Base-by-base conservation (phyloP, 2,888 invertebrate species). In the Drosophila mayaguana region DNA sequence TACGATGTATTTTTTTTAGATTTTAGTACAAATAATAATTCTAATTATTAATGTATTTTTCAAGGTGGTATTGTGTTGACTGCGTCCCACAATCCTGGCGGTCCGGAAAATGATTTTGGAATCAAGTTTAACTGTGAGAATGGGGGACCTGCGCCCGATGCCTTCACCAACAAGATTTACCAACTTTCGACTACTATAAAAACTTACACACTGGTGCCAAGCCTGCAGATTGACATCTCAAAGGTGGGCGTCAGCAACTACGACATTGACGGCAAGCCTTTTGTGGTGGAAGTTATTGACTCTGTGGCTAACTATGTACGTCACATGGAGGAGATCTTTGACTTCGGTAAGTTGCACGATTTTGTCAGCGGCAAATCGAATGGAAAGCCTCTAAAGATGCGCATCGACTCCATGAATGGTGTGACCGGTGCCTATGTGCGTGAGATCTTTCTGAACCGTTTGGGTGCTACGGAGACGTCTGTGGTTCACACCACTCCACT, bases 71-170 rank as follows among this genome's bases (percentile, higher is more conserved):
- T 99, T 82, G 97, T 99, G 45, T 94, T 99, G 46, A 99, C 99
- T 0, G 99, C 99, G 0, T 98, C 98, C 18, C 99, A 99, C 93
- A 99, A 99, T 93, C 99, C 99, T 1, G 99, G 99, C 61, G 99
- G 99, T 40, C 97, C 98, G 9, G 95, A 98, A 91, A 97, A 97
- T 78, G 99, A 99, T 93, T 99, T 99, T 92, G 99, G 99, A 57
- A 99, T 99, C 89, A 99, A 99, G 93, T 99, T 97, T 93, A 99
- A 99, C 94, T 97, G 96, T 83, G 95, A 97, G 72, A 99, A 99
- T 93, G 99, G 99, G 61, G 99, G 98, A 0, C 99, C 99, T 0
- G 99, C 99, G 1, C 98, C 99, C 0, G 98, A 98, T 91, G 93
- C 94, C 55, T 95, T 97, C 56, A 99, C 99, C 11, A 95, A 99